Evolutionary conservation across 2,888 invertebrate genomes (phyloP).

Genomic region (Panopea generosa): DNA sequence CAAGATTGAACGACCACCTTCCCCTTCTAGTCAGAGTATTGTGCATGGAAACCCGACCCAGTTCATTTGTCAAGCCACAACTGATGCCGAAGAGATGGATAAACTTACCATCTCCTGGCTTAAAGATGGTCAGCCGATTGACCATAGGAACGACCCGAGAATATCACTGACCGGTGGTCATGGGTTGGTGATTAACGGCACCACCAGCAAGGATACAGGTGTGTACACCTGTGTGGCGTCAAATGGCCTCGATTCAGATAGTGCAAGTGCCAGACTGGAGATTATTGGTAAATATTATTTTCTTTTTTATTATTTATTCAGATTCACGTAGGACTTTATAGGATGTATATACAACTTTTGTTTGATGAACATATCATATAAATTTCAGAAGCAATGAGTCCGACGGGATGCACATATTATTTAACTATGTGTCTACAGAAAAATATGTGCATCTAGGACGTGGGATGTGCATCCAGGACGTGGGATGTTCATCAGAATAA

Average conservation of each 20-base stretch:
- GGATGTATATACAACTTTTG: too few relatives aligned
- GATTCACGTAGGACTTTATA: too few relatives aligned
- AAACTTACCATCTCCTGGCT: constrained; percentile 86
- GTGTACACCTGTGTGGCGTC: constrained; percentile 97
- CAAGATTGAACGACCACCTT: constrained; percentile 66
- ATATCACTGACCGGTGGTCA: constrained; percentile 46
- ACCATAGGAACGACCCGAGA: constrained; percentile 49
- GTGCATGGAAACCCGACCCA: constrained; percentile 59
- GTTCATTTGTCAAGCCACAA: constrained; percentile 76
- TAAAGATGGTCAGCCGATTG: constrained; percentile 69
- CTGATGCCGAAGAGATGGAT: constrained; percentile 72
- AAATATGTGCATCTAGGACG: too few relatives aligned
- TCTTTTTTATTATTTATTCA: too few relatives aligned
- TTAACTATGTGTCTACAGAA: too few relatives aligned
- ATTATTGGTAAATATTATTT: constrained; percentile 93
- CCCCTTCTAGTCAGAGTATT: constrained; percentile 33
- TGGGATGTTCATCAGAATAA: too few relatives aligned
- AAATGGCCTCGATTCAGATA: constrained; percentile 94
- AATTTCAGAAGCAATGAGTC: too few relatives aligned
- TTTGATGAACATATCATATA: too few relatives aligned
- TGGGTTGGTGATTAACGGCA: constrained; percentile 68
- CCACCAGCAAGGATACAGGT: constrained; percentile 91
- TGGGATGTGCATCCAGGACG: too few relatives aligned
- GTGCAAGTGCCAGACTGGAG: constrained; percentile 93
- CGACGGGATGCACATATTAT: too few relatives aligned